Evolutionary conservation across 1,140 invertebrate genomes (phyloP).

Genomic region (Calycopis cecrops): DNA sequence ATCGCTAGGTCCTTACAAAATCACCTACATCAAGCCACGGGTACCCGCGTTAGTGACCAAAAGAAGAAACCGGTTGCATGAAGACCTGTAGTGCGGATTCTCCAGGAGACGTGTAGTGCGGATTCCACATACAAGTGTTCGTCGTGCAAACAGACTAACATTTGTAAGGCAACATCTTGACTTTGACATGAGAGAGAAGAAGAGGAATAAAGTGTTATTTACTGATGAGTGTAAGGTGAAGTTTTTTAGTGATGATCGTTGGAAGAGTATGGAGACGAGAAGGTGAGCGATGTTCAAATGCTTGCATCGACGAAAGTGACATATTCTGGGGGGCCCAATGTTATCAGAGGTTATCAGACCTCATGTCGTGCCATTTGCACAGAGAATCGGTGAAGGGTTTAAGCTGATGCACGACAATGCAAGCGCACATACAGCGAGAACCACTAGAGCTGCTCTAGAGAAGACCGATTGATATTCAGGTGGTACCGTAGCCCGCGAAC

Average conservation of each 20-base stretch:
- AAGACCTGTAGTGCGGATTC: conserved; percentile 8
- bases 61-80: conserved; percentile 16
- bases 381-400: no score
- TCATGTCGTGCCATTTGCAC: conserved; percentile 30
- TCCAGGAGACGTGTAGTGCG: conserved; percentile 11
- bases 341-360: conserved; percentile 18
- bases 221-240: conserved; percentile 18
- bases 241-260: conserved; percentile 18
- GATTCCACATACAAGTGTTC: conserved; percentile 13
- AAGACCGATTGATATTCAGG: background rate
- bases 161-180: conserved; percentile 13
- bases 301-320: conserved; percentile 1
- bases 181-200: conserved; percentile 8
- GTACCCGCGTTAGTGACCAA: no score
- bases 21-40: conserved; percentile 6
- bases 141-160: conserved; percentile 8
- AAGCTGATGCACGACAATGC: conserved; percentile 38
- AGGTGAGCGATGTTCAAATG: no score
- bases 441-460: conserved; percentile 12
- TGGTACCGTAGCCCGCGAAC: conserved; percentile 6
- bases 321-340: conserved; percentile 6
- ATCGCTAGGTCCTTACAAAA: conserved; percentile 17
- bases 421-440: conserved; percentile 35
- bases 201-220: no score
- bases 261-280: conserved; percentile 15